Percentiles rank a stretch among this genome's conserved stretches.
Conservation (phyloP, 2,113 vertebrate species). For the Notechis scutatus region DNA sequence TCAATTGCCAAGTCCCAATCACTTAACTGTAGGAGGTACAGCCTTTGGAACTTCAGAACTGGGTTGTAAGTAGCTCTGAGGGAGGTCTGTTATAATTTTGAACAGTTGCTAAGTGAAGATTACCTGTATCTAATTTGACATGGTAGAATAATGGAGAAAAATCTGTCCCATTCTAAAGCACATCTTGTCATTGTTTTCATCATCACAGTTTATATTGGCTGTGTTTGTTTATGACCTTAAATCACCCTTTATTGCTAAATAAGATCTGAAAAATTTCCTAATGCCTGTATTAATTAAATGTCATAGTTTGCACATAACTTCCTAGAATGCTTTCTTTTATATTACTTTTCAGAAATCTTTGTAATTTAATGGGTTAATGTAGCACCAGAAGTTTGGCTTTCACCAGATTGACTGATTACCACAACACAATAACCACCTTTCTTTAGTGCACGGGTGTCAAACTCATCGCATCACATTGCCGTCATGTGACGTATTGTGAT, state of each 20-base stretch:
- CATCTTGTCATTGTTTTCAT: neutral
- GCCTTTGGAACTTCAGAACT: neutral
- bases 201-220: neutral
- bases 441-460: neutral
- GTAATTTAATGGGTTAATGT: neutral
- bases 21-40: neutral
- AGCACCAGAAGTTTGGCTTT: neutral
- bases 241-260: neutral
- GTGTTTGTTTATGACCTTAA: neutral
- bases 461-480: too few relatives aligned
- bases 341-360: neutral
- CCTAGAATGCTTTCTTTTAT: neutral
- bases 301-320: accelerated
- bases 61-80: neutral
- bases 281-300: neutral
- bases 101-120: neutral
- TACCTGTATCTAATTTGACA: neutral
- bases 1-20: neutral
- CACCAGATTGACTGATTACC: neutral
- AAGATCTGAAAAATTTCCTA: neutral
- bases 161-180: neutral
- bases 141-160: neutral
- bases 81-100: neutral
- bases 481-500: too few relatives aligned
- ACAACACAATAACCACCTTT: neutral